phyloP scores from a whole-genome alignment of 2,797 vertebrate genomes.

The Helicolenus hilgendorfi region DNA sequence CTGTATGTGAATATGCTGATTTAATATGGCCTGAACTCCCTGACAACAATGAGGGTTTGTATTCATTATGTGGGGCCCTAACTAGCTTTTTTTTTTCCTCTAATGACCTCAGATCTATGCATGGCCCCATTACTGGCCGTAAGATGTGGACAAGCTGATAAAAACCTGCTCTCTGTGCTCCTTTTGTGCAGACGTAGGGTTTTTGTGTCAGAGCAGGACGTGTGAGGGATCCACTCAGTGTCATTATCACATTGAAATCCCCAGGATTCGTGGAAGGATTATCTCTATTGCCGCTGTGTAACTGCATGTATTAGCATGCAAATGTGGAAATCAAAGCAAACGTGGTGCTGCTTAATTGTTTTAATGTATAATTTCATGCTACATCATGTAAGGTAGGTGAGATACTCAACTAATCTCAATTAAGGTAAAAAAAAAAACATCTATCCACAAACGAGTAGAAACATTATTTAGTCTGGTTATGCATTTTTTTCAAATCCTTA shows the following conservation, averaged over 20 bases:
- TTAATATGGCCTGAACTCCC: conserved; percentile 34
- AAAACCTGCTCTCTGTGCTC: conserved; percentile 28
- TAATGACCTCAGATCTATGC: conserved; percentile 53
- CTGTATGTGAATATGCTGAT: conserved; percentile 22
- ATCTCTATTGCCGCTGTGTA: conserved; percentile 18
- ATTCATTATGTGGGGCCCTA: conserved; percentile 24
- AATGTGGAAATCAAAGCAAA: conserved; percentile 66
- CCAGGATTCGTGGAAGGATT: conserved; percentile 36
- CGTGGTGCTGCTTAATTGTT: conserved; percentile 24
- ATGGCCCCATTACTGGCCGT: conserved; percentile 19
- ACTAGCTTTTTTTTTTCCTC: conserved; percentile 8
- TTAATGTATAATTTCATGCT: background rate
- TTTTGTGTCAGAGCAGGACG: conserved; percentile 22
- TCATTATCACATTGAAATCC: conserved; percentile 63
- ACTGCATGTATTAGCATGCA: conserved; percentile 66
- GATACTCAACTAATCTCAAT: background rate
- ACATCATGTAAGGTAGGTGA: conserved; percentile 1
- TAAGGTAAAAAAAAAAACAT: background rate
- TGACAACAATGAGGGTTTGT: conserved; percentile 60
- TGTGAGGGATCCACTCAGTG: conserved; percentile 54
- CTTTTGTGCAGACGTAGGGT: conserved; percentile 42
- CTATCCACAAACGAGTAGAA: background rate
- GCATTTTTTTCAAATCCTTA: background rate
- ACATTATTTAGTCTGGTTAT: background rate
- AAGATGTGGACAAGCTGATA: conserved; percentile 48